A percentile compares a stretch with the other conserved stretches of the same genome.
Conservation (phyloP, 2,797 vertebrate species). For the Avahi laniger region DNA sequence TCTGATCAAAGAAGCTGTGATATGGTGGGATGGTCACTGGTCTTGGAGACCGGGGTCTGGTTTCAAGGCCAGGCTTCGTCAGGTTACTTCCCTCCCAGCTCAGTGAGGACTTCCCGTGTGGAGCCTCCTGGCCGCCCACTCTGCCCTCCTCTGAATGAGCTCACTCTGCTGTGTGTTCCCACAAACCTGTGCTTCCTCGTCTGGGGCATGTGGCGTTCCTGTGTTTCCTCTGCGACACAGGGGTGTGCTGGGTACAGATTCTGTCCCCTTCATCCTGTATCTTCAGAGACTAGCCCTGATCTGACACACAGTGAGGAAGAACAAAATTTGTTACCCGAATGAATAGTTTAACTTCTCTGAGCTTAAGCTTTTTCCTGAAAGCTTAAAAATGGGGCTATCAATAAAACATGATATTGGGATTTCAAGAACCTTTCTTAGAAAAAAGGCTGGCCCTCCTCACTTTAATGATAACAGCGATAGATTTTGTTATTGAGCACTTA, state of each 20-base stretch:
- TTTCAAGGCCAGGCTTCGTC: not conserved
- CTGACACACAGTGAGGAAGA: not conserved
- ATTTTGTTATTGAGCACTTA: not conserved
- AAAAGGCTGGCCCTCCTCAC: not conserved
- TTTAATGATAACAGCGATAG: not conserved
- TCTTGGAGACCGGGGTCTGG: not conserved
- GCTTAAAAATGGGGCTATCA: not conserved
- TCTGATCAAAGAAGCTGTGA: not conserved
- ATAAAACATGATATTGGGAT: not conserved
- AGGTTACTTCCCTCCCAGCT: not conserved
- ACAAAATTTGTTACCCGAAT: not conserved
- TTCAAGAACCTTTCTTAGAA: slow-evolving; percentile 19
- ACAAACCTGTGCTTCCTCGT: not conserved
- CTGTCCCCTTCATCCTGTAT: not conserved
- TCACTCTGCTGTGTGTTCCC: not conserved
- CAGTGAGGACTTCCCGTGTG: not conserved
- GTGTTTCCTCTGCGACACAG: not conserved
- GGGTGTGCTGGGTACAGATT: not conserved
- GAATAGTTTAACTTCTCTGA: not conserved
- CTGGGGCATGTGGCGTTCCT: fast-evolving
- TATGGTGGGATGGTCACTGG: not conserved
- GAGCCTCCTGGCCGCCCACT: not conserved
- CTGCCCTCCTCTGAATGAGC: not conserved
- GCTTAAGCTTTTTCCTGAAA: not conserved
- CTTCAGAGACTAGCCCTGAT: not conserved